Evolutionary conservation across 2,888 invertebrate genomes (phyloP).

Genomic region (Drosophila tripunctata): DNA sequence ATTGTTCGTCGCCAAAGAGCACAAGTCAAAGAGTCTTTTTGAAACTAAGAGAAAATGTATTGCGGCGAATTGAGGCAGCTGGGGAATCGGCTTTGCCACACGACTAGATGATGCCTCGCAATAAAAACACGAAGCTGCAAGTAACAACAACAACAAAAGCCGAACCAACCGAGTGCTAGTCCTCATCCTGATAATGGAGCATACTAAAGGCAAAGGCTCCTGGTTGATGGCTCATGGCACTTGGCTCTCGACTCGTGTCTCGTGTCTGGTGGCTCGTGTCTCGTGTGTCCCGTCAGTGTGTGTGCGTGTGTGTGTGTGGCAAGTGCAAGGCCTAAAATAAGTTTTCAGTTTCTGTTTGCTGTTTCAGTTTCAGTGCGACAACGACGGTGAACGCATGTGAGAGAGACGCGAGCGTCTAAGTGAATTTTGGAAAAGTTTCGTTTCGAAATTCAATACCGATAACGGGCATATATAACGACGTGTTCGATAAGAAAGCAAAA

Average conservation of each 20-base stretch:
- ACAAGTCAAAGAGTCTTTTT: not conserved
- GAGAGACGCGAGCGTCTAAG: conserved; percentile 24
- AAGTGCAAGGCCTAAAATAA: conserved; percentile 65
- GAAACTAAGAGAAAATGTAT: conserved; percentile 15
- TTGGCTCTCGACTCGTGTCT: conserved; percentile 12
- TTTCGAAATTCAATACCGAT: conserved; percentile 21
- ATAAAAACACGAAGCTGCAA: conserved; percentile 12
- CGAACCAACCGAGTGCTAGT: conserved; percentile 27
- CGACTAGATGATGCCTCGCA: conserved; percentile 16
- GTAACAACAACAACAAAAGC: conserved; percentile 12
- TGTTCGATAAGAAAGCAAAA: conserved; percentile 21
- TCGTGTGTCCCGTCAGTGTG: too few relatives aligned
- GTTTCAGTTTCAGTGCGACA: conserved; percentile 76
- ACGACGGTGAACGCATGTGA: conserved; percentile 65
- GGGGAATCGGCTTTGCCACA: conserved; percentile 30
- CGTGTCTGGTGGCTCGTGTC: conserved; percentile 21
- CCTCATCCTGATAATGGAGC: conserved; percentile 52
- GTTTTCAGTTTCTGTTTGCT: conserved; percentile 69
- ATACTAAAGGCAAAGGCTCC: conserved; percentile 34
- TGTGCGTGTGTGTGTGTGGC: too few relatives aligned
- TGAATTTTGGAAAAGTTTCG: not conserved
- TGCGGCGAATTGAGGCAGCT: conserved; percentile 42
- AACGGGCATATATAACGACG: conserved; percentile 3
- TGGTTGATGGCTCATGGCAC: too few relatives aligned
- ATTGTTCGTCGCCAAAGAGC: conserved; percentile 42